Evolutionary conservation across 2,113 vertebrate species (phyloP).

Genomic region (Saguinus midas): DNA sequence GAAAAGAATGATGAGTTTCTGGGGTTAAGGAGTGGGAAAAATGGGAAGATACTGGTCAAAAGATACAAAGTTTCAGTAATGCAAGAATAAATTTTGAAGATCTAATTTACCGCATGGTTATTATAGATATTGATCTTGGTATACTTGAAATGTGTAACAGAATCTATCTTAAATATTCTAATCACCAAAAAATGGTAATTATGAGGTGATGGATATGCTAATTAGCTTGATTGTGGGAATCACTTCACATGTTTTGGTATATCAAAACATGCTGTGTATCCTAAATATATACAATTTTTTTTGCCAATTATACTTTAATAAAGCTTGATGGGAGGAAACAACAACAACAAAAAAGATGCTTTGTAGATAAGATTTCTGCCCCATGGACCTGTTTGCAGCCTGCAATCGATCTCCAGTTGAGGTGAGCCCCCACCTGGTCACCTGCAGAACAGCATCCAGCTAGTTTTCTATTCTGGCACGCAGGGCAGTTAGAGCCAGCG

Average conservation of each 20-base stretch:
- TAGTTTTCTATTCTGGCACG: neutral
- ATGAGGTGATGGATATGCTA: neutral
- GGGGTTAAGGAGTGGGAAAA: no score
- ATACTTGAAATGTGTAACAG: neutral
- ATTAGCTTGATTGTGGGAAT: neutral
- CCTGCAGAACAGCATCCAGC: neutral
- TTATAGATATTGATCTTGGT: neutral
- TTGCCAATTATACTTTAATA: neutral
- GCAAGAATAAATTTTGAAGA: neutral
- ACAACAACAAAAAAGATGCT: neutral
- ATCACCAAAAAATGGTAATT: neutral
- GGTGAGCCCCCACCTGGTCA: constrained; percentile 50
- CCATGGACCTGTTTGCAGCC: fast-evolving
- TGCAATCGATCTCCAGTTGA: neutral
- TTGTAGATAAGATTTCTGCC: neutral
- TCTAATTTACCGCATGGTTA: neutral
- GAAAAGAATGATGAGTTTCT: no score
- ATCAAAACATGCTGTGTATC: neutral
- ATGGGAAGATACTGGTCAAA: neutral
- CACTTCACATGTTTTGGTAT: neutral
- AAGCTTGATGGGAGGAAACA: neutral
- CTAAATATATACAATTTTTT: neutral
- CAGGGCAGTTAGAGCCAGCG: neutral
- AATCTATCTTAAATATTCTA: neutral
- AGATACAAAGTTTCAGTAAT: neutral